These are phyloP conservation scores for Sinosuthora webbiana DNA, from an alignment of 2,113 vertebrate species.

Conservation along the genomic window DNA sequence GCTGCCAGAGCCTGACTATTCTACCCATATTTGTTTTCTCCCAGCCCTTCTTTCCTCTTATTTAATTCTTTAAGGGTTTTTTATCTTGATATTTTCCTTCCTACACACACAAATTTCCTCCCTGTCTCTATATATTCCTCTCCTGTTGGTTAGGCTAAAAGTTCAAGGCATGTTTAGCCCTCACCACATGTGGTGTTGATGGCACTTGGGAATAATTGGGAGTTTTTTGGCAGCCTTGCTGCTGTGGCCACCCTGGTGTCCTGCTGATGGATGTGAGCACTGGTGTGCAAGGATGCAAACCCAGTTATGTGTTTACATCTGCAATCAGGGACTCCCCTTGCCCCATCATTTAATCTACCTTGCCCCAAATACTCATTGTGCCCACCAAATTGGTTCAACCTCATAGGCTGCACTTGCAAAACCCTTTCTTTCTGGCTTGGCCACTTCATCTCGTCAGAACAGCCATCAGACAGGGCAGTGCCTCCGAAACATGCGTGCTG, in stretches of 20 bases:
- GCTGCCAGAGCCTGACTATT: conserved; percentile 21
- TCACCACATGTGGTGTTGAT: background rate
- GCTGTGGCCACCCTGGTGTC: background rate
- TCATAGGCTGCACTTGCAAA: background rate
- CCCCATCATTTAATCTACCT: background rate
- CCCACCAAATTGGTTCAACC: background rate
- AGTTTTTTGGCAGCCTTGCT: background rate
- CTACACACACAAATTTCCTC: background rate
- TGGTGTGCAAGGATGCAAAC: background rate
- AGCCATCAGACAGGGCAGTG: conserved; percentile 9
- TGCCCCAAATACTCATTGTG: background rate
- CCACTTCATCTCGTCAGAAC: background rate
- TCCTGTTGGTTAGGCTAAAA: background rate
- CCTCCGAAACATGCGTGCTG: background rate
- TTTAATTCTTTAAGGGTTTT: background rate
- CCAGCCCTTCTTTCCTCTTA: background rate
- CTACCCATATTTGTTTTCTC: conserved; percentile 26
- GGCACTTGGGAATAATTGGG: background rate
- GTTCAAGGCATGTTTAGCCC: background rate
- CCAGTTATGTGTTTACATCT: background rate
- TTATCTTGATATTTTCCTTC: background rate
- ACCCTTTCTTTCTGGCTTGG: background rate
- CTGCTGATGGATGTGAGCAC: background rate
- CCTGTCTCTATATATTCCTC: background rate
- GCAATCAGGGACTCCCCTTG: background rate